Percentiles rank a stretch among this genome's conserved stretches.
These are phyloP conservation scores for Centropus bengalensis DNA, from an alignment of 2,113 vertebrate genomes.

Conservation along the genomic window DNA sequence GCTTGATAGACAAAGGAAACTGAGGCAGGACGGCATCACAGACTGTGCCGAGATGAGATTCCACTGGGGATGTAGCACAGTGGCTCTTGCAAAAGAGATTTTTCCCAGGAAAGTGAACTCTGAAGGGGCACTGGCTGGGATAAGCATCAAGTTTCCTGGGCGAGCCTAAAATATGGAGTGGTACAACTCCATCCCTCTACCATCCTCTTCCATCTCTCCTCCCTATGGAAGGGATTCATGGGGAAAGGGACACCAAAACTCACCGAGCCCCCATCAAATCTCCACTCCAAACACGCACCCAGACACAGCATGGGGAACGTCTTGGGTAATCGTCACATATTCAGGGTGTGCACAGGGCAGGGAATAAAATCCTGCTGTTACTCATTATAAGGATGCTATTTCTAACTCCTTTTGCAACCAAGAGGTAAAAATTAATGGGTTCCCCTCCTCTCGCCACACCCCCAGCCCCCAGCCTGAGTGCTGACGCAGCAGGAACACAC, in stretches of 20 bases:
- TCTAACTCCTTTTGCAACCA: conserved; percentile 28
- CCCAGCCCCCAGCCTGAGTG: neutral
- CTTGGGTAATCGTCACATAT: rapidly evolving
- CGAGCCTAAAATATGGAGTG: rapidly evolving
- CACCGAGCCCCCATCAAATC: neutral
- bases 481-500: neutral
- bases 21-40: neutral
- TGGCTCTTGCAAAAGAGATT: neutral
- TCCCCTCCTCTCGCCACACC: neutral
- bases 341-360: neutral
- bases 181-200: neutral
- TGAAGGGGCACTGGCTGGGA: neutral
- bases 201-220: too few species aligned
- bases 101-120: neutral
- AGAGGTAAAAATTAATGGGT: conserved; percentile 56
- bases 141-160: neutral
- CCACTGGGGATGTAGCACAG: rapidly evolving
- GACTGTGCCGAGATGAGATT: neutral
- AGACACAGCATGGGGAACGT: rapidly evolving
- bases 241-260: neutral
- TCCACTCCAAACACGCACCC: neutral
- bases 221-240: rapidly evolving
- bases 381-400: neutral
- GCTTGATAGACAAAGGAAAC: neutral
- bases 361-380: neutral